Evolutionary conservation across 2,797 vertebrate genomes (phyloP), one percentile per base, ranked within the genome.

Genomic region (Acanthurus lineatus): DNA sequence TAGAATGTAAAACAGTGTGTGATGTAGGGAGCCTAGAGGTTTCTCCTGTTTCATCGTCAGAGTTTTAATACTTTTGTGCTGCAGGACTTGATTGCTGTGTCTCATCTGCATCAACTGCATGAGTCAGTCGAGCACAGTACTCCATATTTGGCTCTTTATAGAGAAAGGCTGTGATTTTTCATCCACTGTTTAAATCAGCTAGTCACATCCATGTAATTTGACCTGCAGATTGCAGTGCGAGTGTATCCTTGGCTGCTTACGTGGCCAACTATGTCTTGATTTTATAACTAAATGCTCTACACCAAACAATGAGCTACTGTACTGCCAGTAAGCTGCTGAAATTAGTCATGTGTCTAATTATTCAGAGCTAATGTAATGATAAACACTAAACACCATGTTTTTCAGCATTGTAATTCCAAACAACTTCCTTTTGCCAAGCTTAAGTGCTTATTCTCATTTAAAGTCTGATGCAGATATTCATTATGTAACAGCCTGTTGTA

Each of bases 131-230:
- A 69, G 58, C 12, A 44, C 28, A 69, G 20, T 48, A 76, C 63
- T 77, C 90, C 89, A 83, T 89, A 91, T 92, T 92, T 86, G 88
- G 86, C 63, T 72, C 47, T 74, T 65, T 62, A 19, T 38, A 4
- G 52, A 49, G 54, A 67, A 22, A 63, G 49, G 48, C 69, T 69
- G 76, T 22, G 16, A 35, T 2, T 63, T 78, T 84, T 79, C 52
- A 70, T 22, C 0, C 52, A 42, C 54, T 42, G 51, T 35, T 49
- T 64, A 40, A 65, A 10, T 83, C 58, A 38, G 32, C 17, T 16
- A 2, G 22, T 61, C 44, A 49, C 19, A 25, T 79, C 19, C 20
- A 22, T 75, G 69, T 81, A 63, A 72, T 63, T 72, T 40, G 38
- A 51, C 57, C 56, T 66, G 68, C 12, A 67, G 42, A 70, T 19